These are phyloP conservation scores for Bolborhynchus lineola DNA, from an alignment of 2,113 vertebrate genomes.

Conservation along the genomic window DNA sequence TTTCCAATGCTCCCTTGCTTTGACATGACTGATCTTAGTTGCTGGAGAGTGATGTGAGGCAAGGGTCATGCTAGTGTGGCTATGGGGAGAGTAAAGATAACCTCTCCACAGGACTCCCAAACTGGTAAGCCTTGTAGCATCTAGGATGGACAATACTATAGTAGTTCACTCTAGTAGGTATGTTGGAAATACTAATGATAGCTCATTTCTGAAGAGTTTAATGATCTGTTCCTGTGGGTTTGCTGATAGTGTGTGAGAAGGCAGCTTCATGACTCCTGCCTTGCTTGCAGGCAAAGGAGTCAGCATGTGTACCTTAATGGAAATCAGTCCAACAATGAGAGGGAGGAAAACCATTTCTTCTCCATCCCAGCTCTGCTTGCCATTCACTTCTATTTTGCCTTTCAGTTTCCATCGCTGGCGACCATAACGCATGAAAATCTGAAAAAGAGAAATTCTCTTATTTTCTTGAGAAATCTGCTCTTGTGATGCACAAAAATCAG, in stretches of 20 bases:
- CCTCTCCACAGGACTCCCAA: not conserved
- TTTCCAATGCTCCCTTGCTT: not conserved
- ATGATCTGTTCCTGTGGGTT: not conserved
- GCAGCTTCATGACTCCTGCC: not conserved
- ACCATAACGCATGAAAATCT: constrained; percentile 98
- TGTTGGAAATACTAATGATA: not conserved
- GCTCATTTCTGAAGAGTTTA: not conserved
- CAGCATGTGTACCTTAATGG: constrained; percentile 86
- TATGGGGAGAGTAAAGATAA: not conserved
- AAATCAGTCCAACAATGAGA: constrained; percentile 90
- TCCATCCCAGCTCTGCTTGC: constrained; percentile 95
- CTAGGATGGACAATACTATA: not conserved
- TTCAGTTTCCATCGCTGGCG: constrained; percentile 97
- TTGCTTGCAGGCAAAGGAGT: not conserved
- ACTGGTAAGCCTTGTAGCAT: not conserved
- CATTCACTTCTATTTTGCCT: constrained; percentile 95
- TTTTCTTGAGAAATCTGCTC: not conserved
- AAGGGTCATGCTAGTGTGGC: not conserved
- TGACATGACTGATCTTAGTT: not conserved
- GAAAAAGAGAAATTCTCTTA: not conserved
- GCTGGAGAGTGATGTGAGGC: not conserved
- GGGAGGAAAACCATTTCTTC: constrained; percentile 94
- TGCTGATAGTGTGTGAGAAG: not conserved
- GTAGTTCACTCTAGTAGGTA: not conserved
- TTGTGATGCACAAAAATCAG: not conserved